Evolutionary conservation across 1,140 invertebrate species (phyloP), one percentile per base, ranked within the genome.

Genomic region (Colletes latitarsis): DNA sequence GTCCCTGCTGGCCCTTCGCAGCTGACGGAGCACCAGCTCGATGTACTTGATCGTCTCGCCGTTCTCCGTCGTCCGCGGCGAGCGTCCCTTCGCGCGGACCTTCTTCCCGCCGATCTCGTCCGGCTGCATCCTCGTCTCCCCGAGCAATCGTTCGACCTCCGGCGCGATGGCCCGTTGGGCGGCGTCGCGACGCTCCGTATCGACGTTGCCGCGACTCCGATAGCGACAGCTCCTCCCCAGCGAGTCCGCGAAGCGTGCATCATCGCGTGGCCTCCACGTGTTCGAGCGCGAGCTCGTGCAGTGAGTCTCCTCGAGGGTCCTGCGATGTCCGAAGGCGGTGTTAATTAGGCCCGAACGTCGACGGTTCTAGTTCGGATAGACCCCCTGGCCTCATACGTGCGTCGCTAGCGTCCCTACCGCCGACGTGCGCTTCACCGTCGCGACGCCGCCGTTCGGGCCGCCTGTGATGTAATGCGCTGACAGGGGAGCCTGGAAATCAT

Each of bases 331-430:
- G 71, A 85, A 76, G 71, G 75, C 73, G 69, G 71, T 87, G 71
- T 69, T 73, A 82, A 81, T 84, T 83, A 86, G 78, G 82, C 70
- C 86, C 86, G 84, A 86, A 77, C 77, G 77, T 88, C 86, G 86
- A 88, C 49, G 86, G 88, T 90, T 93, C 92, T 93, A 93, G 88
- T 92, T 92, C 83, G 88, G 90, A 84, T 89, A 86, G 75, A 90
- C 87, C 86, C 82, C 90, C 92, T 90, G 89, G 88, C 91, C 93
- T 94, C 94, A 95, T 93, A 95, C 95, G 82, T 95, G 94, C 88
- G 95, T 95, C 72, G 94, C 95, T 81, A 95, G 89, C 43, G 95
- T 95, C 62, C 94, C 94, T 53, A 92, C 90, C 30, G 91, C 92
- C 64, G 92, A 92, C 9, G 93, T 93, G 71, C 93, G 92, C 68